Conservation (phyloP, 1,140 invertebrate species). For the Acromyrmex charruanus region DNA sequence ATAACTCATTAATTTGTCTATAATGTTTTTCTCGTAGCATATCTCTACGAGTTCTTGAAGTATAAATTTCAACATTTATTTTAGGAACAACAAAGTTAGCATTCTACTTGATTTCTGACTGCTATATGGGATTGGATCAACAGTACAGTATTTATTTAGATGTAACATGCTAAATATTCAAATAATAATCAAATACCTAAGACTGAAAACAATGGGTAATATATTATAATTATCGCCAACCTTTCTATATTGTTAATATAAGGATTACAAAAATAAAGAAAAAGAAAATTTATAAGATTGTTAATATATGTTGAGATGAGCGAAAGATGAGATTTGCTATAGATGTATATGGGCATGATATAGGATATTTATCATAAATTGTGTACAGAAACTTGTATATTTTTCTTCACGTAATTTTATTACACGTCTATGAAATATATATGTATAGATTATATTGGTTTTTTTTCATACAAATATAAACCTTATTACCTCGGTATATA, state of each 20-base stretch:
- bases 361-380: slow-evolving; percentile 46
- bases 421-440: slow-evolving; percentile 68
- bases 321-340: not conserved
- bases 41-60: slow-evolving; percentile 34
- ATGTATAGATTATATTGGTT: slow-evolving; percentile 60
- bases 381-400: slow-evolving; percentile 65
- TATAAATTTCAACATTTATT: slow-evolving; percentile 65
- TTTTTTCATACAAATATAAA: slow-evolving; percentile 71
- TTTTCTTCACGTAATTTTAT: slow-evolving; percentile 66
- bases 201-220: slow-evolving; percentile 32
- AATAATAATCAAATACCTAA: slow-evolving; percentile 24
- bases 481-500: slow-evolving; percentile 67
- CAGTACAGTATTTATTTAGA: slow-evolving; percentile 93
- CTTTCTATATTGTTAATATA: slow-evolving; percentile 26
- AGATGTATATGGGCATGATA: slow-evolving; percentile 24
- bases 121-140: slow-evolving; percentile 98
- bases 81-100: slow-evolving; percentile 92
- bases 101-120: slow-evolving; percentile 97
- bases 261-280: not conserved
- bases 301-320: not conserved
- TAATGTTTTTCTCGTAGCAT: slow-evolving; percentile 24
- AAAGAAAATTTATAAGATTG: not conserved
- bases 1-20: slow-evolving; percentile 39
- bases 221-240: slow-evolving; percentile 2
- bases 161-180: slow-evolving; percentile 80